Base-by-base conservation (phyloP, 2,888 invertebrate genomes). In the Hyalella azteca region DNA sequence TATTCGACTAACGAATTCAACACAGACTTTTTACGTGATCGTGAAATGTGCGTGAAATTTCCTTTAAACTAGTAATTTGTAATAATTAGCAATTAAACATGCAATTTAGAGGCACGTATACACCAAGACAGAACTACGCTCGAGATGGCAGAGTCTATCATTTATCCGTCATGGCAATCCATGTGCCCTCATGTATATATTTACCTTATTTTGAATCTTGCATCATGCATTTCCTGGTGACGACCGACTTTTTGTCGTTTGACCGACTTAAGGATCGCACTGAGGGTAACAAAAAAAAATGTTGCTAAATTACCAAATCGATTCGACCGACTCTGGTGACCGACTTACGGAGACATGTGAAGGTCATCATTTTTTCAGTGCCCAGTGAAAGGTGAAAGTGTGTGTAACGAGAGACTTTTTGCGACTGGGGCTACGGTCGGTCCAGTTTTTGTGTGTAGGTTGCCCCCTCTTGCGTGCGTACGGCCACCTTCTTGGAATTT, bases 301-400 rank as follows among this genome's bases (percentile, higher is more conserved):
- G 32, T 66, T 32, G 36, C 66, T 2, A 19, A 32, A 36, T 36
- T 29, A 22, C 26, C 29, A 54, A 54, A 26, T 66, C 29, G 22
- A 66, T 66, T 22, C 66, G 66, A 66, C 66, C 66, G 66, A 66
- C 66, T 66, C 36, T 11, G 66, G 19, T 66, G 66, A 66, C 66
- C 66, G 66, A 66, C 66, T 36, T 66, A 32, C 54, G 26, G 19
- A 22, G 54, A 54, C 36, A 66, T 66, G 66, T 66, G 66, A 66
- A 66, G 66, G 66, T 66, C 66, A 36, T 66, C 66, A n/a, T 66
- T 66, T 66, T 66, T 66, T 66, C 66, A 19, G 32, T 36, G 36
- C 36, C 36, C 19, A 66, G 66, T 66, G 66, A 66, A 66, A 66
- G 66, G 66, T 36, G 66, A 66, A 66, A 66, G 66, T 66, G 66